Evolutionary conservation across 2,888 invertebrate genomes (phyloP).

Genomic region (Drosophila atroscutellata): DNA sequence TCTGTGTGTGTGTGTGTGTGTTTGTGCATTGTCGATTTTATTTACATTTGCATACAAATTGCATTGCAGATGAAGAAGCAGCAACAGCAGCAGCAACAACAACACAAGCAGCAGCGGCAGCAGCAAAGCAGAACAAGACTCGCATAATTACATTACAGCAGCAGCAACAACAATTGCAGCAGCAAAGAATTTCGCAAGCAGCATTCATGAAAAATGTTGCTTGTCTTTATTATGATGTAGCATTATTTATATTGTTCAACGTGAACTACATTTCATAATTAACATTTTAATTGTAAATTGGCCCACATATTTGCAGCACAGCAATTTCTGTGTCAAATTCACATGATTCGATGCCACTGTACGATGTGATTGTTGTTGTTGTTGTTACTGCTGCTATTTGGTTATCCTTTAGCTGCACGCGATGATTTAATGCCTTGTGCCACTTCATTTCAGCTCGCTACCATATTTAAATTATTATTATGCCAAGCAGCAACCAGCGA

Average conservation of each 20-base stretch:
- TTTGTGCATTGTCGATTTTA: constrained; percentile 70
- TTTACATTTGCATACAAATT: constrained; percentile 79
- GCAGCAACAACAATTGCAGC: constrained; percentile 18
- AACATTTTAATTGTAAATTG: constrained; percentile 55
- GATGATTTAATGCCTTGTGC: constrained; percentile 80
- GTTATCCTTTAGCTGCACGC: constrained; percentile 78
- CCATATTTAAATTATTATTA: constrained; percentile 79
- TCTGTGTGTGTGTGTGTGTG: constrained; percentile 16
- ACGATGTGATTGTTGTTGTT: constrained; percentile 26
- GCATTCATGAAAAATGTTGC: constrained; percentile 27
- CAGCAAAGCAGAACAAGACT: constrained; percentile 56
- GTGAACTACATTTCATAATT: constrained; percentile 47
- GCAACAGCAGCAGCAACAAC: constrained; percentile 39
- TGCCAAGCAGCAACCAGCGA: constrained; percentile 47
- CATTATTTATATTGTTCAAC: constrained; percentile 38
- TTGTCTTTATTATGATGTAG: constrained; percentile 25
- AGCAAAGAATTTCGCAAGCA: constrained; percentile 47
- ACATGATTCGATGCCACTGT: constrained; percentile 47
- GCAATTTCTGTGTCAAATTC: constrained; percentile 36
- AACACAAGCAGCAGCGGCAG: constrained; percentile 21
- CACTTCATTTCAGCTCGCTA: constrained; percentile 73
- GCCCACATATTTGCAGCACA: constrained; percentile 30
- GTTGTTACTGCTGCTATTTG: constrained; percentile 37
- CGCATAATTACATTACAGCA: constrained; percentile 62
- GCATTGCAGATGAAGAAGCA: constrained; percentile 75